These are phyloP conservation scores for Orthochromis indermauri DNA, from an alignment of 2,113 vertebrate species.

Conservation along the genomic window DNA sequence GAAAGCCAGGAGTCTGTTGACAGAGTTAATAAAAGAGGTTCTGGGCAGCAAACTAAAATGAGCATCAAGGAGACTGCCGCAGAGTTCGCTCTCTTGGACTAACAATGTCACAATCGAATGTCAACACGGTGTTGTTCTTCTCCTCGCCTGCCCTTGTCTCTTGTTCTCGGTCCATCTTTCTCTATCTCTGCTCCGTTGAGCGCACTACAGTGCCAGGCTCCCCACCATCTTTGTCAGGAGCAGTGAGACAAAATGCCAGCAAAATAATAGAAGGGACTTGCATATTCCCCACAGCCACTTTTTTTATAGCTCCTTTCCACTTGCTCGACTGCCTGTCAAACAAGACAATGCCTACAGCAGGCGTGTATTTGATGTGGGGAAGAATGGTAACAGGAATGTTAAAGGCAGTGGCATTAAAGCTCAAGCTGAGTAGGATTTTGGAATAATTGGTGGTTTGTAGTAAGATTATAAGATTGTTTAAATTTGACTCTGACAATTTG, in stretches of 20 bases:
- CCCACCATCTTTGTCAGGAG: conserved; percentile 33
- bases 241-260: conserved; percentile 41
- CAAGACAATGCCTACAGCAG: conserved; percentile 27
- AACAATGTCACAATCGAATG: conserved; percentile 7
- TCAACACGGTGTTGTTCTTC: conserved; percentile 6
- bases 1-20: conserved; percentile 24
- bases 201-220: conserved; percentile 13
- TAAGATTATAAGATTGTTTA: not conserved
- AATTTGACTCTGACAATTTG: not conserved
- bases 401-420: not conserved
- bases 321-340: conserved; percentile 42
- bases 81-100: conserved; percentile 4
- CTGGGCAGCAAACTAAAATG: conserved; percentile 11
- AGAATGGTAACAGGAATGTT: not conserved
- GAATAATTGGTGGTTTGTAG: not conserved
- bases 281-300: conserved; percentile 52
- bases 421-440: not conserved
- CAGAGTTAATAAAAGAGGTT: conserved; percentile 44
- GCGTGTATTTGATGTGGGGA: conserved; percentile 3
- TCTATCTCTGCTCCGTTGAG: conserved; percentile 32
- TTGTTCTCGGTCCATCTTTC: not conserved
- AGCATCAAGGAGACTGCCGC: conserved; percentile 17
- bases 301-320: conserved; percentile 43
- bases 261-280: conserved; percentile 44
- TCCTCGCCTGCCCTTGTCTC: conserved; percentile 18